Evolutionary conservation across 2,113 vertebrate species (phyloP), one percentile per base, ranked within the genome.

Genomic region (Petrocephalus zakoni): DNA sequence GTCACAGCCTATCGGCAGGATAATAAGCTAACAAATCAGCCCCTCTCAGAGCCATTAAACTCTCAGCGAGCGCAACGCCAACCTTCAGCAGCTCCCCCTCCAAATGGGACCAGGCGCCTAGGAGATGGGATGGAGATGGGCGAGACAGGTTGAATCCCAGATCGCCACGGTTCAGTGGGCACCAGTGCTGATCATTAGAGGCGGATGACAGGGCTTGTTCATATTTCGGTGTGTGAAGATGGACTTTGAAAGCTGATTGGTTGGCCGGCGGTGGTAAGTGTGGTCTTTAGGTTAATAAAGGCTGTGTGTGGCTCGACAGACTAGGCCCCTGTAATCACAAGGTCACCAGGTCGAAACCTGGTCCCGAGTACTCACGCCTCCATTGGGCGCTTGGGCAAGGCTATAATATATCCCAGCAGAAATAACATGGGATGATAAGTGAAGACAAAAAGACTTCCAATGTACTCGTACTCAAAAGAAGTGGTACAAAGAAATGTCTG

Each of bases 1-100:
- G 90, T 91, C 90, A 84, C 89, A 90, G 89, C 89, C 91, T 92
- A 91, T 93, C 93, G 90, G 87, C 90, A 90, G 92, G 89, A 90
- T 92, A 93, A 92, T 92, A 89, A 90, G 86, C 91, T 93, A 92
- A 93, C 91, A 94, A 93, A 94, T 93, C 92, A 88, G 72, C 89
- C 72, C 91, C 92, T 92, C 90, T 93, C 89, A 68, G 87, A 90
- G 90, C 89, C 91, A 92, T 92, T 86, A 81, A 88, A 89, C 55
- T 89, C 81, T 49, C 22, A 78, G 89, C 55, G 58, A 85, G 89
- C 88, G 89, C 25, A 88, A 64, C 13, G 58, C 15, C 19, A 87
- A 34, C 5, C 85, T n/a, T 19, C 84, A 56, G 25, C 72, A 34
- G 17, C 21, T 1, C 29, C 86, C 56, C n/a, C 9, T 2, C 58